Base-by-base conservation (phyloP, 2,113 vertebrate genomes). In the Erinaceus europaeus region DNA sequence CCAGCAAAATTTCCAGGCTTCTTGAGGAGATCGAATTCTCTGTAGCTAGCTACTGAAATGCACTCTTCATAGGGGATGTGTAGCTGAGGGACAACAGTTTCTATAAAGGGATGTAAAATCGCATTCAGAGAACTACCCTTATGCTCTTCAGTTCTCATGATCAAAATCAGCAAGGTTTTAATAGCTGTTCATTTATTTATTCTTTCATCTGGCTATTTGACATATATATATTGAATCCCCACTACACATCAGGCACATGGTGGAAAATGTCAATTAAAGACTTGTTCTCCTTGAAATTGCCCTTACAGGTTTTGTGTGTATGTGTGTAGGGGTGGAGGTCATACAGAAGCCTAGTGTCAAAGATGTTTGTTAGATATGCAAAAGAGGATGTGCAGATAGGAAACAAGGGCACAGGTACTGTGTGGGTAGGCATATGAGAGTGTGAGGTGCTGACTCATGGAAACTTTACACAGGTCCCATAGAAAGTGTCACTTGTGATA, bases 1-100 rank as follows among this genome's bases (percentile, higher is more conserved):
- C 40, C 14, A 90, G 46, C 62, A 84, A 87, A 93, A 94, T 81
- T 83, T 67, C 52, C 72, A 46, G 9, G 80, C 81, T 79, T 74
- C 46, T 72, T 76, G 27, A 91, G 84, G 82, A 3, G 2, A 20
- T 88, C 74, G 32, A 3, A 0, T 86, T 93, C 90, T 91, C 48
- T 14, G 1, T n/a, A n/a, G n/a, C n/a, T 50, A 64, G 36, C 46
- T 44, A 11, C 40, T 1, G 52, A 79, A 76, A 68, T 82, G 27
- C 1, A 29, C 32, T 52, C 36, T 76, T 46, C 52, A 21, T 27
- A 50, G 86, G 86, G 67, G 73, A 25, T 57, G 52, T 91, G 44
- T 50, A 69, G 38, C n/a, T 80, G 74, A 91, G 46, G 29, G 42
- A 68, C 57, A 53, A 40, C 50, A 40, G 38, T 27, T 29, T 23